Conservation (phyloP, 2,113 vertebrate species). For the Otocyon megalotis region DNA sequence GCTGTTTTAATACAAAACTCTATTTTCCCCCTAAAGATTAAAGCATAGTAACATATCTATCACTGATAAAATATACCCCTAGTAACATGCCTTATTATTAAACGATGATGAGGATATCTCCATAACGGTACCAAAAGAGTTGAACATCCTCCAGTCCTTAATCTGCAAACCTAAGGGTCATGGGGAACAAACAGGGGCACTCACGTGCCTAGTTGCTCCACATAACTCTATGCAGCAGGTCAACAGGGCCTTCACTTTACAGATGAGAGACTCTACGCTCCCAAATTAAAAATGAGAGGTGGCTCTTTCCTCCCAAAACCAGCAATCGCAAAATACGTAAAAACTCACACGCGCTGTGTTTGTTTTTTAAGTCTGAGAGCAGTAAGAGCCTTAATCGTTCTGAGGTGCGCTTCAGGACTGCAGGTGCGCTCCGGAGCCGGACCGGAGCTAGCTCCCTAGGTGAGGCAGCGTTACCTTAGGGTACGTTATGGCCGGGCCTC, state of each 20-base stretch:
- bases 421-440: background rate
- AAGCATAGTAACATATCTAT: background rate
- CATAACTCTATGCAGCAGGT: background rate
- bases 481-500: conserved; percentile 91
- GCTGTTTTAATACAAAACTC: background rate
- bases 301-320: background rate
- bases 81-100: background rate
- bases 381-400: background rate
- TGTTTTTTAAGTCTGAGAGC: background rate
- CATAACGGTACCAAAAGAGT: background rate
- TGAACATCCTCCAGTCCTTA: background rate
- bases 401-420: background rate
- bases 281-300: conserved; percentile 43
- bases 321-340: background rate
- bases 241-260: conserved; percentile 15
- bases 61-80: background rate
- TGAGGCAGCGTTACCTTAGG: conserved; percentile 88
- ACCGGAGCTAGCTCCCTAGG: background rate
- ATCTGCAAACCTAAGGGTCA: background rate
- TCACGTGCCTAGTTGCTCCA: background rate
- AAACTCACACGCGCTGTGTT: background rate
- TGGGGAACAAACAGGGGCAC: background rate
- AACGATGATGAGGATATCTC: background rate
- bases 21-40: background rate
- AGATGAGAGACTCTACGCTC: background rate